These are phyloP conservation scores for Sylvietta virens DNA, from an alignment of 2,113 vertebrate species.

Conservation along the genomic window DNA sequence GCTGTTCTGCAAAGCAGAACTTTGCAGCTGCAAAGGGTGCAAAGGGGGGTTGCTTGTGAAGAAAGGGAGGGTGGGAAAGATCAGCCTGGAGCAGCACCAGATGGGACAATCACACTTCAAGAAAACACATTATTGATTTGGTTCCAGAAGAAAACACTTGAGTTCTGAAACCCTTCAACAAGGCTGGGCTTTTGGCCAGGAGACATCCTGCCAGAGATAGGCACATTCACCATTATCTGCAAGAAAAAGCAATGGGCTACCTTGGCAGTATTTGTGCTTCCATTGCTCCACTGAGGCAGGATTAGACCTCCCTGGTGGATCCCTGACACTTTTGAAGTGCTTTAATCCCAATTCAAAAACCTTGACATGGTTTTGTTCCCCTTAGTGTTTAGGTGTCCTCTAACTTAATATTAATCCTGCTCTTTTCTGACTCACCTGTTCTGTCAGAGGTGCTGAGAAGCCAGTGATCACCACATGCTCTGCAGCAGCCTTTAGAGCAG, in stretches of 20 bases:
- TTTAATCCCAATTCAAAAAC: not conserved
- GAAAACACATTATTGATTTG: not conserved
- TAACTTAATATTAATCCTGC: not conserved
- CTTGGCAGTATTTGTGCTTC: not conserved
- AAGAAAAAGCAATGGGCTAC: not conserved
- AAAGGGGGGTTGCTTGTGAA: fast-evolving
- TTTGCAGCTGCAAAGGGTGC: not conserved
- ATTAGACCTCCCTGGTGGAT: not conserved
- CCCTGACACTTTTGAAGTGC: not conserved
- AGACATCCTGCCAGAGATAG: conserved; percentile 71
- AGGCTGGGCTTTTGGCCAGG: conserved; percentile 70
- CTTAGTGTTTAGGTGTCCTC: not conserved
- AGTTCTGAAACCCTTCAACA: conserved; percentile 73
- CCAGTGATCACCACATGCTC: not conserved
- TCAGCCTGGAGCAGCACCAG: not conserved
- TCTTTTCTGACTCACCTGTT: not conserved
- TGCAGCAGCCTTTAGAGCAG: not conserved
- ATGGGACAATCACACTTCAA: not conserved
- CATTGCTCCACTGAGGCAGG: not conserved
- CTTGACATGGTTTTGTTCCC: not conserved
- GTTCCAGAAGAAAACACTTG: conserved; percentile 8
- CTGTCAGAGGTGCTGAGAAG: not conserved
- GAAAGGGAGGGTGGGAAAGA: not conserved
- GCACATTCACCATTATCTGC: conserved; percentile 65
- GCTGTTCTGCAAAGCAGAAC: too few relatives aligned